Percentiles rank a stretch among this genome's conserved stretches.
These are phyloP conservation scores for Tympanoctomys barrerae DNA, from an alignment of 2,797 vertebrate species.

Conservation along the genomic window DNA sequence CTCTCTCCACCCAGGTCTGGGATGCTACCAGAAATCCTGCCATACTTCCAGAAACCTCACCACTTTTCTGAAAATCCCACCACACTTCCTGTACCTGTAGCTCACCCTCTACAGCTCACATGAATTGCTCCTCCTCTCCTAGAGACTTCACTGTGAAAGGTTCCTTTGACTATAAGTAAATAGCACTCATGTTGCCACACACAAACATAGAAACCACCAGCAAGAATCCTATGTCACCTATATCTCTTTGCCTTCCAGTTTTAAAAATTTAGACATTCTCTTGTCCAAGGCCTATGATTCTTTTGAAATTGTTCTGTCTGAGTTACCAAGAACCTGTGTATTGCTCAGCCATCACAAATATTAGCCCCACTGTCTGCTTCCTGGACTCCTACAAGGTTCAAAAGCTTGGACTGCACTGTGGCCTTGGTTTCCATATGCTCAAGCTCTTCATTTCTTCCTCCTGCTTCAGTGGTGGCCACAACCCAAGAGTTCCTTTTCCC, in stretches of 20 bases:
- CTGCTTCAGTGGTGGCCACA: no score
- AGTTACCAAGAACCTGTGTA: background rate
- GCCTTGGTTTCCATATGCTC: background rate
- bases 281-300: no score
- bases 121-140: background rate
- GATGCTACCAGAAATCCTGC: background rate
- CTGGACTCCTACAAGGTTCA: background rate
- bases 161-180: background rate
- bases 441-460: background rate
- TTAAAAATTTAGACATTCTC: background rate
- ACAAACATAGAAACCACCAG: background rate
- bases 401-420: background rate
- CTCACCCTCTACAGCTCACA: background rate
- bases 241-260: background rate
- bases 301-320: background rate
- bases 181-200: background rate
- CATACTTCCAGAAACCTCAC: background rate
- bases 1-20: background rate
- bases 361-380: background rate
- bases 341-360: background rate
- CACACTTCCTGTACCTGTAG: fast-evolving
- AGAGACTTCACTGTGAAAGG: no score
- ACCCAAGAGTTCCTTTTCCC: background rate
- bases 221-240: background rate
- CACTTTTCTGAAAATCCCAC: background rate